phyloP scores from a whole-genome alignment of 2,888 invertebrate species.

The Thecophora atra region DNA sequence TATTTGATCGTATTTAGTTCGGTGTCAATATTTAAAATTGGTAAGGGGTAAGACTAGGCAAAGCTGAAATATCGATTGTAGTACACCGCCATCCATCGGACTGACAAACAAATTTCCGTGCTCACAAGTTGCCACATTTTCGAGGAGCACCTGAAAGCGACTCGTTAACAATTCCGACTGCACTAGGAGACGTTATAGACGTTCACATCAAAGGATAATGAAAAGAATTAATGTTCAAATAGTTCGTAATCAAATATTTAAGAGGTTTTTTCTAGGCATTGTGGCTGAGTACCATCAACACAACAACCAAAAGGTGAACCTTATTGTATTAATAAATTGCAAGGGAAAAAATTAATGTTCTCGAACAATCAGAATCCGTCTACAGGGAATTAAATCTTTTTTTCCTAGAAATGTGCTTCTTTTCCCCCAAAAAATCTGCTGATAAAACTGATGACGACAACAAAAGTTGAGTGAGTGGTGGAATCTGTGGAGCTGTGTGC shows the following conservation, averaged over 20 bases:
- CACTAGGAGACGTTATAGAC: too few species aligned
- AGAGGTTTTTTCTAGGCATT: background rate
- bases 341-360: background rate
- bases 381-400: background rate
- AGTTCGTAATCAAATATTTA: background rate
- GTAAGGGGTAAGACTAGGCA: too few species aligned
- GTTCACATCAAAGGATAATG: too few species aligned
- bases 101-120: background rate
- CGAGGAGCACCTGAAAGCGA: too few species aligned
- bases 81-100: too few species aligned
- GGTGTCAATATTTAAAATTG: too few species aligned
- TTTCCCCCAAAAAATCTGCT: background rate
- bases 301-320: background rate
- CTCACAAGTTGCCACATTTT: background rate
- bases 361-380: background rate
- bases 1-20: too few species aligned
- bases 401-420: background rate
- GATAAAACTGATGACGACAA: constrained; percentile 25
- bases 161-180: too few species aligned
- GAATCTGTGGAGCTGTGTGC: constrained; percentile 40
- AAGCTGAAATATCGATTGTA: too few species aligned
- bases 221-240: too few species aligned
- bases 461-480: constrained; percentile 8
- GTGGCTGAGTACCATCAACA: background rate
- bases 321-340: background rate